Evolutionary conservation across 2,113 vertebrate species (phyloP).

Genomic region (Brachyhypopomus occidentalis): DNA sequence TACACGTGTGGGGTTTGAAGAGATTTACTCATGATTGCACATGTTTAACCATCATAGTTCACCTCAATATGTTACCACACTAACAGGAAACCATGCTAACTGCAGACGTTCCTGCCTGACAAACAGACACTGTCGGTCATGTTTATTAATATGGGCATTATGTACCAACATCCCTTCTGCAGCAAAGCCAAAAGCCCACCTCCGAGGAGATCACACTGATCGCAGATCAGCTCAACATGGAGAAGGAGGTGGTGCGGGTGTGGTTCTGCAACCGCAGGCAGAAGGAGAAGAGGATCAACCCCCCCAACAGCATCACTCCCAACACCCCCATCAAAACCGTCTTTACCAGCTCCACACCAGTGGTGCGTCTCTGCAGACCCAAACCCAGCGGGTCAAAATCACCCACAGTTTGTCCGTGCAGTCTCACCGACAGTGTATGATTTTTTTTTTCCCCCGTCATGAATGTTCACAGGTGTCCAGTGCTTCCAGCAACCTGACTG

Average conservation of each 20-base stretch:
- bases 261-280: slow-evolving; percentile 99
- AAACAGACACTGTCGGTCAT: background rate
- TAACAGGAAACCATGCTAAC: background rate
- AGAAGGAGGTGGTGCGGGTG: slow-evolving; percentile 99
- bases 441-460: background rate
- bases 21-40: background rate
- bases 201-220: slow-evolving; percentile 99
- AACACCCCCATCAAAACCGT: slow-evolving; percentile 92
- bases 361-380: slow-evolving; percentile 70
- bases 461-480: slow-evolving; percentile 84
- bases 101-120: background rate
- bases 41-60: background rate
- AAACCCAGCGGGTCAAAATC: background rate
- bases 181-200: slow-evolving; percentile 99
- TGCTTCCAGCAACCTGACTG: slow-evolving; percentile 90
- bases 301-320: slow-evolving; percentile 88
- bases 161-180: slow-evolving; percentile 69
- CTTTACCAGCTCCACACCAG: slow-evolving; percentile 86
- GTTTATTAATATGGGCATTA: slow-evolving; percentile 66
- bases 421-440: background rate
- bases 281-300: slow-evolving; percentile 98
- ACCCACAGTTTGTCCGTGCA: background rate
- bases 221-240: slow-evolving; percentile 98
- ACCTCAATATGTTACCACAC: background rate
- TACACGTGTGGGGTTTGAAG: background rate